A percentile compares a stretch with the other conserved stretches of the same genome.
These are phyloP conservation scores for Reinhardtius hippoglossoides DNA, from an alignment of 2,113 vertebrate species.

Conservation along the genomic window DNA sequence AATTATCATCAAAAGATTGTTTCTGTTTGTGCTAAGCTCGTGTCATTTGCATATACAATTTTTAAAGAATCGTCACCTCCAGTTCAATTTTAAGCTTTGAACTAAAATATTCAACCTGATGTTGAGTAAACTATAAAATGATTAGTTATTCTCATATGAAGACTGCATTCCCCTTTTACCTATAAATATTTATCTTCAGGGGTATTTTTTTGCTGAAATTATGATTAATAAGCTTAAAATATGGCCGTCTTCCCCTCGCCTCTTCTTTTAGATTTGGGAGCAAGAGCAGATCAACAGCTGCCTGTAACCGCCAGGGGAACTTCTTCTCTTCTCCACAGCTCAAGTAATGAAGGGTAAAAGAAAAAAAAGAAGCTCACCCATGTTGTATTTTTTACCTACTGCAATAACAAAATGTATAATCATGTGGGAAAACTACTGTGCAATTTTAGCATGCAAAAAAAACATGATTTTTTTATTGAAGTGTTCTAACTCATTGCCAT, in stretches of 20 bases:
- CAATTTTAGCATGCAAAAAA: constrained; percentile 40
- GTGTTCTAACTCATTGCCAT: constrained; percentile 19
- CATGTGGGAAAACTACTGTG: constrained; percentile 46
- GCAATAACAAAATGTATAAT: constrained; percentile 37
- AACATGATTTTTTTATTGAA: constrained; percentile 1
- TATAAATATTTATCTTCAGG: too few relatives aligned
- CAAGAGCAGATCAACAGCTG: constrained; percentile 86
- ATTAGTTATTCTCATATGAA: not conserved
- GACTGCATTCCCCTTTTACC: not conserved
- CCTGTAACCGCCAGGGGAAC: constrained; percentile 82
- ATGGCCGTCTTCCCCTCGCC: not conserved
- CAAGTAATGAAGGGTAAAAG: constrained; percentile 80
- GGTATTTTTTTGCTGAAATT: not conserved
- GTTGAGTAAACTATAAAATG: not conserved
- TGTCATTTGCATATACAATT: too few relatives aligned
- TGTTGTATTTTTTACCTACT: constrained; percentile 16
- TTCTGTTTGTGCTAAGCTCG: too few relatives aligned
- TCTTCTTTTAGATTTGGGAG: constrained; percentile 86
- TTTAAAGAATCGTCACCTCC: too few relatives aligned
- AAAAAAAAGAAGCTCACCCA: not conserved
- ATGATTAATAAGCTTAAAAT: not conserved
- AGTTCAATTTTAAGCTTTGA: not conserved
- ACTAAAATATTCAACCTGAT: not conserved
- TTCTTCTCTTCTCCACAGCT: constrained; percentile 92
- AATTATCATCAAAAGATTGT: too few relatives aligned